Conservation (phyloP, 2,888 invertebrate species). For the Catocala nupta region DNA sequence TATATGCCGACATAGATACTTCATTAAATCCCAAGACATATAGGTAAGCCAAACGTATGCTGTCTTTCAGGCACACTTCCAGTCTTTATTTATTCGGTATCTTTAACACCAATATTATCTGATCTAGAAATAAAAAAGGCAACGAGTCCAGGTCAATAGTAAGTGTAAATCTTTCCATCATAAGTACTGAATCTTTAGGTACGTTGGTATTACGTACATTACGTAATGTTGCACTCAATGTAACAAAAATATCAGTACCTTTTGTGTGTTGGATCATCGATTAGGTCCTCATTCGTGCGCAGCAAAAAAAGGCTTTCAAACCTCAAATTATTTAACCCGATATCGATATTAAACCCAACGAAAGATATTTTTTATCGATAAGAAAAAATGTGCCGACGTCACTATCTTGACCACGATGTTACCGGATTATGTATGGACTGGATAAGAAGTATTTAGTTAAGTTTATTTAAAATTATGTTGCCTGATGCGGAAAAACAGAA, state of each 20-base stretch:
- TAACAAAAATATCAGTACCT: constrained; percentile 39
- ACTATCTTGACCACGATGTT: constrained; percentile 61
- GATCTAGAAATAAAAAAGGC: too few species aligned
- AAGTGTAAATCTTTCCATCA: not conserved
- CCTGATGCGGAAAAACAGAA: too few species aligned
- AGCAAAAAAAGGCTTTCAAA: constrained; percentile 68
- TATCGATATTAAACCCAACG: constrained; percentile 75
- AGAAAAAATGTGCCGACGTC: constrained; percentile 75
- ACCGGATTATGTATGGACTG: constrained; percentile 31
- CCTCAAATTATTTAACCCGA: constrained; percentile 73
- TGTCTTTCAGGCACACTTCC: too few species aligned
- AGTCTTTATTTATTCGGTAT: too few species aligned
- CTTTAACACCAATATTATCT: too few species aligned
- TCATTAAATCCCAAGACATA: too few species aligned
- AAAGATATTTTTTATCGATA: constrained; percentile 73
- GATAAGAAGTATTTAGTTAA: constrained; percentile 49
- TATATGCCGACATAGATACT: too few species aligned
- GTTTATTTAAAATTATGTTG: too few species aligned
- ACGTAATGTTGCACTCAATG: constrained; percentile 15
- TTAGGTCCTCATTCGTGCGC: constrained; percentile 53
- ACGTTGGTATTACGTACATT: constrained; percentile 13
- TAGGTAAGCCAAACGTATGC: too few species aligned
- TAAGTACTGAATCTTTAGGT: constrained; percentile 1
- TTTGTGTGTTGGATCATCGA: constrained; percentile 51
- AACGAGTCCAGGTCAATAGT: too few species aligned